A percentile compares a stretch with the other conserved stretches of the same genome.
Conservation (phyloP, 2,113 vertebrate genomes). For the Poeciliopsis retropinna region DNA sequence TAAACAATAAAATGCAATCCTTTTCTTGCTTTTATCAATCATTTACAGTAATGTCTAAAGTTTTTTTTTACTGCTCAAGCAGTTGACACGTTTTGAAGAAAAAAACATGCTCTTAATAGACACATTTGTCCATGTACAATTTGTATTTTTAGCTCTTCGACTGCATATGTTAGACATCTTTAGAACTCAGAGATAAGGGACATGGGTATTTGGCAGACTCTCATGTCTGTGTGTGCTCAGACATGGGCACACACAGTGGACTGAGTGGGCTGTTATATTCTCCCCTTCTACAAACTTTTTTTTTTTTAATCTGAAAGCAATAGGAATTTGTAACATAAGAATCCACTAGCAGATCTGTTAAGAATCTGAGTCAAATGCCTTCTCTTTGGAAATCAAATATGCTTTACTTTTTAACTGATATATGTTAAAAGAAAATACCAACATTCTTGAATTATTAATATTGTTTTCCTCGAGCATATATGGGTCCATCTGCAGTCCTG, state of each 20-base stretch:
- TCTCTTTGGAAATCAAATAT: neutral
- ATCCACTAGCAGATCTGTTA: neutral
- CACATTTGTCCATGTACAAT: slow-evolving; percentile 7
- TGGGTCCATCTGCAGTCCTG: neutral
- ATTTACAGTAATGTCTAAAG: slow-evolving; percentile 21
- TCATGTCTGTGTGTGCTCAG: slow-evolving; percentile 54
- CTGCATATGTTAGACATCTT: slow-evolving; percentile 55
- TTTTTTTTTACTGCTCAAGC: slow-evolving; percentile 28
- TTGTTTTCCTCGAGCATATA: neutral
- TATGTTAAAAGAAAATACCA: neutral
- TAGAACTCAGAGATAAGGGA: slow-evolving; percentile 57
- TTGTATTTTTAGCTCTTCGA: slow-evolving; percentile 42
- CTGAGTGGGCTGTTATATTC: slow-evolving; percentile 68
- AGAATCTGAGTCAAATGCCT: neutral
- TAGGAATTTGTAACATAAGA: slow-evolving; percentile 36
- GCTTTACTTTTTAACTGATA: neutral
- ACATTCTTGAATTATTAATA: slow-evolving; percentile 1
- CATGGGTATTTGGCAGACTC: slow-evolving; percentile 68
- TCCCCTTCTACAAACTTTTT: slow-evolving; percentile 48
- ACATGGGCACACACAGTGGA: too few species aligned
- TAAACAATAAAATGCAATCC: slow-evolving; percentile 28
- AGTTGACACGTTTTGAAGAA: slow-evolving; percentile 14
- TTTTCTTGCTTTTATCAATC: slow-evolving; percentile 48
- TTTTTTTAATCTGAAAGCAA: slow-evolving; percentile 43
- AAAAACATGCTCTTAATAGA: slow-evolving; percentile 43